Percentiles rank a stretch among this genome's conserved stretches.
Evolutionary conservation across 2,888 invertebrate species (phyloP).

Genomic region (Diarsia dahlii): DNA sequence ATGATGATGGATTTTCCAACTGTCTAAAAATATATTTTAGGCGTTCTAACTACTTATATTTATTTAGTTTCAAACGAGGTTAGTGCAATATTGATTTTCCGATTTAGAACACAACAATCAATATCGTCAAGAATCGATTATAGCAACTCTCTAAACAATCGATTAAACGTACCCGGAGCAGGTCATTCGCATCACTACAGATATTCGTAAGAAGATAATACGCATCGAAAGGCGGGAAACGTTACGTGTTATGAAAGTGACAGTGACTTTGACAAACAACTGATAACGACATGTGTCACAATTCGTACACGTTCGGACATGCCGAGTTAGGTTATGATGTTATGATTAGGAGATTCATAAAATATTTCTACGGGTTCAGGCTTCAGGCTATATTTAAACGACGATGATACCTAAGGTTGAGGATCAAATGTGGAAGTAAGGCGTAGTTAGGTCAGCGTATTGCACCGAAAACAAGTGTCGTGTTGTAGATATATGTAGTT

Average conservation of each 20-base stretch:
- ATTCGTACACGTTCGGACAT: slow-evolving; percentile 17
- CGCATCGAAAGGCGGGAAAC: slow-evolving; percentile 58
- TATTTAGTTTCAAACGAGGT: slow-evolving; percentile 1
- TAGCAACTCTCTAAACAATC: slow-evolving; percentile 10
- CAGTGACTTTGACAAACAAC: slow-evolving; percentile 50
- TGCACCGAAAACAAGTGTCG: no score
- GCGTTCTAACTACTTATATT: neutral
- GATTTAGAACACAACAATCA: slow-evolving; percentile 4
- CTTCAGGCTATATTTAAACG: no score
- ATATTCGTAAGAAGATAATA: slow-evolving; percentile 54
- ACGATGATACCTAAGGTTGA: no score
- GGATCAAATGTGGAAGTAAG: no score
- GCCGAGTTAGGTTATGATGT: no score
- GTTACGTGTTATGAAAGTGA: slow-evolving; percentile 53
- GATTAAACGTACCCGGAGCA: slow-evolving; percentile 26
- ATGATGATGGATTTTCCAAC: neutral
- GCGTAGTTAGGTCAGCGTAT: no score
- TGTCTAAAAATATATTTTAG: slow-evolving; percentile 1
- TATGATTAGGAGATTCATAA: no score
- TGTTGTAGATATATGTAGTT: no score
- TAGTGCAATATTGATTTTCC: neutral
- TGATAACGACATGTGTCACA: slow-evolving; percentile 39
- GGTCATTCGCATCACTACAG: slow-evolving; percentile 47
- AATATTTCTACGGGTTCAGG: no score
- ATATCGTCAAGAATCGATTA: neutral